phyloP scores from a whole-genome alignment of 2,888 invertebrate genomes.

The Sylvicola cinctus region DNA sequence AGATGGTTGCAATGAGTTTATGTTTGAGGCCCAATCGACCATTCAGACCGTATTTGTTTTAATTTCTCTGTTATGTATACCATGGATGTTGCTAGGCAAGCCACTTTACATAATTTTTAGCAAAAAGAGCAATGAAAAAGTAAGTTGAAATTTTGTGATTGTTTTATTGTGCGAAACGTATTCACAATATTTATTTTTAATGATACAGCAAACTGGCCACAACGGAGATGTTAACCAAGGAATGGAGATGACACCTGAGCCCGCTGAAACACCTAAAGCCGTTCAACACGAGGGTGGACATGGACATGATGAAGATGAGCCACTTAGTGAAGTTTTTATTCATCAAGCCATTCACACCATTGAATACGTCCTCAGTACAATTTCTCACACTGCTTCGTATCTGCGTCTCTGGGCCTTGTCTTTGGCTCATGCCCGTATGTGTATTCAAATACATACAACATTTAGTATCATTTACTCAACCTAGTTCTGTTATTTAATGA shows the following conservation, averaged over 20 bases:
- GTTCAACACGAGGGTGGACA: conserved; percentile 11
- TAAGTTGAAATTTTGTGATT: conserved; percentile 10
- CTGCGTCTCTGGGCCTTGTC: conserved; percentile 92
- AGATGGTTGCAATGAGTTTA: conserved; percentile 33
- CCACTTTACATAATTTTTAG: conserved; percentile 51
- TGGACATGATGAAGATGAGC: conserved; percentile 32
- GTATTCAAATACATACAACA: not conserved
- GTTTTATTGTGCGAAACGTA: not conserved
- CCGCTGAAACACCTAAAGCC: conserved; percentile 7
- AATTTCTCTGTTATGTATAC: conserved; percentile 64
- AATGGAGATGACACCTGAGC: conserved; percentile 37
- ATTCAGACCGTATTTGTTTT: conserved; percentile 62
- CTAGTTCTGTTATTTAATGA: not conserved
- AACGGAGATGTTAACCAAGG: conserved; percentile 46
- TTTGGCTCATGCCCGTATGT: conserved; percentile 81
- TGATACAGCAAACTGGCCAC: conserved; percentile 12
- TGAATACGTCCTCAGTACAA: conserved; percentile 86
- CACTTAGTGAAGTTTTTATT: conserved; percentile 75
- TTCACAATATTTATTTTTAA: conserved; percentile 1
- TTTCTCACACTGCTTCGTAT: conserved; percentile 94
- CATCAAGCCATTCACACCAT: conserved; percentile 93
- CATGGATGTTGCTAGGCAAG: conserved; percentile 85
- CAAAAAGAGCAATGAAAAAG: conserved; percentile 29
- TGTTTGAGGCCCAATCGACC: conserved; percentile 47
- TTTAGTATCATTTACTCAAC: not conserved